Evolutionary conservation across 1,140 invertebrate genomes (phyloP), one percentile per base, ranked within the genome.

Genomic region (Leguminivora glycinivorella): DNA sequence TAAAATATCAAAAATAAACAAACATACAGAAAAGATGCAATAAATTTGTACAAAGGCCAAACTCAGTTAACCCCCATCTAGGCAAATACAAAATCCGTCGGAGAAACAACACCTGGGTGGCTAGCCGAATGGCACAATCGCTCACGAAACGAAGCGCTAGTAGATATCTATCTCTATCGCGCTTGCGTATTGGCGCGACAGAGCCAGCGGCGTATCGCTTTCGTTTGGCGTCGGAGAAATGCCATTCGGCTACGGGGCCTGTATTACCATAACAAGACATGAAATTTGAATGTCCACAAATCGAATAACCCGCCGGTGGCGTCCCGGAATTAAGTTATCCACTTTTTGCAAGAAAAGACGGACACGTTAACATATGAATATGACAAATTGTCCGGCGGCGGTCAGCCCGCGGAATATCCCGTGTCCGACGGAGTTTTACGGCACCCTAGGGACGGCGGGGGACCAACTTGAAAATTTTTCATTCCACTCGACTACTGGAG

Each of bases 311-410:
- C 73, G 71, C 52, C 80, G 80, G 77, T 79, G 68, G 66, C 76
- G 71, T 43, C 72, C 68, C 76, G 78, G 83, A 89, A 89, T 89
- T 88, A 89, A 88, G 89, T 91, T 91, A 91, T 86, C 85, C 87
- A 84, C 83, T 89, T 91, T 91, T 91, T 91, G 87, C 83, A 89
- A 89, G 87, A 91, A 89, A 89, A 89, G 86, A 87, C 87, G 86
- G 80, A 72, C 84, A 87, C 85, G 87, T 91, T 91, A 89, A 91
- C 89, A 91, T 91, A 91, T 91, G 89, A 91, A 91, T 91, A 89
- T 91, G 89, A 91, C 87, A 91, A 91, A 91, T 91, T 91, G 89
- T 87, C 78, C 78, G 86, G 63, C 80, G 78, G 81, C 81, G 84
- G 87, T 82, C 83, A 75, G 82, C 69, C 81, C 77, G 72, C 74